Percentiles rank a stretch among this genome's conserved stretches.
Evolutionary conservation across 2,797 vertebrate genomes (phyloP).

Genomic region (Aphelocoma californica): DNA sequence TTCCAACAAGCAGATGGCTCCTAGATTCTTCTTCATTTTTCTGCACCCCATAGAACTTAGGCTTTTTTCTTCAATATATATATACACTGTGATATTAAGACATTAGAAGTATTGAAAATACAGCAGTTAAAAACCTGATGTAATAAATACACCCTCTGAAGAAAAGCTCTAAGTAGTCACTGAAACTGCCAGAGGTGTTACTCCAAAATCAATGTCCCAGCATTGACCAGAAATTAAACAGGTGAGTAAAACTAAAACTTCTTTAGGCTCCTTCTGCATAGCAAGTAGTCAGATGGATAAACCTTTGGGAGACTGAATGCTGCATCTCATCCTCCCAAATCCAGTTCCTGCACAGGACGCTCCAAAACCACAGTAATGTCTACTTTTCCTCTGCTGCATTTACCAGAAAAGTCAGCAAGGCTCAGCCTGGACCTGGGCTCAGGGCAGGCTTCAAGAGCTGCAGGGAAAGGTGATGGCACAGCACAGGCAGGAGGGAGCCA

Average conservation of each 20-base stretch:
- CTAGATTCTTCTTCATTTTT: neutral
- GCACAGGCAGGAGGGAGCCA: neutral
- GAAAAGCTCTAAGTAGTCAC: neutral
- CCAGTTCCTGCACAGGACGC: neutral
- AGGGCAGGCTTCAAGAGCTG: neutral
- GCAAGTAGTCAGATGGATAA: neutral
- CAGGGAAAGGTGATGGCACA: neutral
- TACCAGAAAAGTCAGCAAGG: neutral
- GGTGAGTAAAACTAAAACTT: neutral
- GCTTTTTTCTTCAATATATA: neutral
- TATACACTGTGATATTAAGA: neutral
- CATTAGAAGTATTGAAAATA: neutral
- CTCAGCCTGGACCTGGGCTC: neutral
- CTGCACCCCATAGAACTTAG: neutral
- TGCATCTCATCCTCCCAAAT: neutral
- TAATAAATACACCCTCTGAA: neutral
- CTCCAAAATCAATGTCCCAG: neutral
- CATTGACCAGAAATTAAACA: neutral
- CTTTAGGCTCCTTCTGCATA: neutral
- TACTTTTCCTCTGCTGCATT: neutral
- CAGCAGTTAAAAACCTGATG: neutral
- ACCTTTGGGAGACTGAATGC: neutral
- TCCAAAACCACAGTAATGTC: neutral
- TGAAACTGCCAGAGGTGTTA: neutral
- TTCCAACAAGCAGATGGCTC: slow-evolving; percentile 20